Evolutionary conservation across 2,797 vertebrate genomes (phyloP), one percentile per base, ranked within the genome.

Genomic region (Merluccius polli): DNA sequence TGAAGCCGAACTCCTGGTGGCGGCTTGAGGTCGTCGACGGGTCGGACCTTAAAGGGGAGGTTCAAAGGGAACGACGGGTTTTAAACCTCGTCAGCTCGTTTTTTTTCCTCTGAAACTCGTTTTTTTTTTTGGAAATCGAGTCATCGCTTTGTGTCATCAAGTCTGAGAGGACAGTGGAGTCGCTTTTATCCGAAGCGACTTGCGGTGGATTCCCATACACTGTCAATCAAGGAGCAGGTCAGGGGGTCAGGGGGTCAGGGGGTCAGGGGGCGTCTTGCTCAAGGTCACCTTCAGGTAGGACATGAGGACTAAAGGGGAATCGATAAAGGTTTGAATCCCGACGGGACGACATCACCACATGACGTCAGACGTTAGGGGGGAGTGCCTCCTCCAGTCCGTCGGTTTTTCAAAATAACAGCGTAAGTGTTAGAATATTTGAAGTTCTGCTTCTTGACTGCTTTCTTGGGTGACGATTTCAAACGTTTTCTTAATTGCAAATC

Each of bases 261-360:
- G n/a, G n/a, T n/a, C n/a, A n/a, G n/a, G 16, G 12, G 44, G 44
- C 5, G 1, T 48, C 16, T 48, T 48, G 44, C 44, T 21, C 44
- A 21, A 13, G 38, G 38, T 13, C 10, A 2, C 36, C 36, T 36
- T 7, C 7, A 36, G 36, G 36, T 7, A 36, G 41, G 41, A 44
- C 41, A 16, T 44, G n/a, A n/a, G 94, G 94, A 94, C 94, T 92
- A 90, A 92, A 91, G 87, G 27, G 27, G 59, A 65, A 65, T 27
- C 59, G 24, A 59, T 59, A 90, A 92, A 91, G 87, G 87, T 89
- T 65, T 27, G 59, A 65, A 27, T 27, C 59, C n/a, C 59, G 10
- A 63, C 24, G 59, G 59, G 24, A 63, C 59, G 59, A 27, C 59
- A 27, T 12, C n/a, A 27, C 59, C 59, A 27, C 59, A 65, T 4